Base-by-base conservation (phyloP, 2,113 vertebrate genomes). In the Tyrannus savana region DNA sequence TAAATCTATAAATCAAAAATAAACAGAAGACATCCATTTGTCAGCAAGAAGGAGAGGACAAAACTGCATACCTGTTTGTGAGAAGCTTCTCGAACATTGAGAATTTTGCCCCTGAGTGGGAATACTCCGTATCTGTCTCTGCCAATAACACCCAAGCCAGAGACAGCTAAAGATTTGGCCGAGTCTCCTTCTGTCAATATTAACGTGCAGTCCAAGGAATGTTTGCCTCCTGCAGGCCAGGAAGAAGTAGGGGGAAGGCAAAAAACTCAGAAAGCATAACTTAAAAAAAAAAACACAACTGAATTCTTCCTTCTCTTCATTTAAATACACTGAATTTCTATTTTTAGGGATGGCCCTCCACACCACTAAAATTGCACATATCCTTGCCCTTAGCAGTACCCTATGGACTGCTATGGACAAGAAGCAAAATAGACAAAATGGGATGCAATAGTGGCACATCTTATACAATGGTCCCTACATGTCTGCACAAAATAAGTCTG, bases 111-210 rank as follows among this genome's bases (percentile, higher is more conserved):
- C 96, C 99, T 98, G 42, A 99, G 98, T 11, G 99, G 99, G 90
- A 99, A 99, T 19, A 99, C 99, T 47, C 99, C 99, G 0, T 99
- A 99, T 91, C 99, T 99, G 95, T 99, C 99, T 41, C 99, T 98
- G 1, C 99, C 99, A 59, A 99, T 99, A 59, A 99, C 99, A 91
- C 98, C 99, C 60, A 99, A 98, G 56, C 99, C 99, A 68, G 99
- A 99, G 39, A 99, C 99, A 5, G 99, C 99, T 97, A 99, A 96
- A 42, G 99, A 99, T 97, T 99, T 99, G 94, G 99, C 99, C 3
- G 99, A 99, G 96, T 99, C 99, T 90, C 99, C 99, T 96, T 99
- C 99, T 42, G 99, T 99, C 87, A 99, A 97, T 98, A 99, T 99
- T 83, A 99, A 97, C 0, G 99, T 99, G 97, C 99, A 99, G 24